phyloP scores from a whole-genome alignment of 2,888 invertebrate genomes.

The Morinoia aosen region DNA sequence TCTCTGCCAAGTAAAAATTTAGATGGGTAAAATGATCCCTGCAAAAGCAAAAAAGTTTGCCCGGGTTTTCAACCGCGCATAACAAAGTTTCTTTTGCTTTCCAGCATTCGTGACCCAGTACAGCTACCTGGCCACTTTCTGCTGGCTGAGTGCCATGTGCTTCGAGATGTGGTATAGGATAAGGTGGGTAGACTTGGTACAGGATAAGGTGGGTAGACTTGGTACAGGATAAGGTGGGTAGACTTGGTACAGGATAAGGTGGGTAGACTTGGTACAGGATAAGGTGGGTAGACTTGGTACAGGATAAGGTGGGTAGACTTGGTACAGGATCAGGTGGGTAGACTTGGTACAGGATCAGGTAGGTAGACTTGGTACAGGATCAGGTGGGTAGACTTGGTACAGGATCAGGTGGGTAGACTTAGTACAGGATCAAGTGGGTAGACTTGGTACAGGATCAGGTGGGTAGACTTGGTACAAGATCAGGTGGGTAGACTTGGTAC shows the following conservation, averaged over 20 bases:
- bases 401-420: neutral
- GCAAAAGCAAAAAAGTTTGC: too few relatives aligned
- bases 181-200: slow-evolving; percentile 70
- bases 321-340: neutral
- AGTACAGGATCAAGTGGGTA: too few relatives aligned
- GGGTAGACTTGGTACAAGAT: slow-evolving; percentile 74
- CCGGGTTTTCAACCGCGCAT: too few relatives aligned
- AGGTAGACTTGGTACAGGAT: neutral
- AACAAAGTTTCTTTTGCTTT: neutral
- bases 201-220: slow-evolving; percentile 71
- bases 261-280: neutral
- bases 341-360: neutral
- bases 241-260: neutral
- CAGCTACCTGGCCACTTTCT: slow-evolving; percentile 79
- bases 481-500: slow-evolving; percentile 70
- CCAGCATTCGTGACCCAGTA: slow-evolving; percentile 74
- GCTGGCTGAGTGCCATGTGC: slow-evolving; percentile 81
- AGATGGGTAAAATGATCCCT: too few relatives aligned
- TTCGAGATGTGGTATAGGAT: slow-evolving; percentile 78
- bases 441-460: neutral
- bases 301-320: too few relatives aligned
- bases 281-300: neutral
- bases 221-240: slow-evolving; percentile 72
- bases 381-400: neutral
- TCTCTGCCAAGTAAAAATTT: too few relatives aligned